These are phyloP conservation scores for Acromyrmex heyeri DNA, from an alignment of 1,140 invertebrate species.

Conservation along the genomic window DNA sequence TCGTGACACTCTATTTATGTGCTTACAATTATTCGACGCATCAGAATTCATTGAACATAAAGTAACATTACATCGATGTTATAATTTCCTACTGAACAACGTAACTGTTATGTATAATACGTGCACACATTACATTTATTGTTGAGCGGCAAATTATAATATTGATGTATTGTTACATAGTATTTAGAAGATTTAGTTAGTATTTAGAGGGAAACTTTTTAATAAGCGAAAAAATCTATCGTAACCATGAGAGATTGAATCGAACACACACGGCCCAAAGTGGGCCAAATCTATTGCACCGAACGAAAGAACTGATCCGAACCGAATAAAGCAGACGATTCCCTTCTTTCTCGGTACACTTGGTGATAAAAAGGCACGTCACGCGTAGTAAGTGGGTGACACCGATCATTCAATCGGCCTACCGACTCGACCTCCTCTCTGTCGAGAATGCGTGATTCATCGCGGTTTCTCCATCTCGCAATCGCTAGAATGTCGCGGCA, in stretches of 20 bases:
- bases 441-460: slow-evolving; percentile 8
- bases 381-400: slow-evolving; percentile 49
- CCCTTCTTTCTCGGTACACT: slow-evolving; percentile 28
- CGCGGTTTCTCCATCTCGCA: slow-evolving; percentile 11
- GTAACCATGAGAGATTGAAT: not conserved
- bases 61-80: no score
- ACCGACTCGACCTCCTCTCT: slow-evolving; percentile 34
- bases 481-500: not conserved
- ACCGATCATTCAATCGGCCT: slow-evolving; percentile 26
- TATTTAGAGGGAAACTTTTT: not conserved
- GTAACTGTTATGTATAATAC: no score
- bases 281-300: slow-evolving; percentile 17
- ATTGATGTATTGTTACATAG: no score
- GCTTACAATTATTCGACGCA: no score
- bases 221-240: not conserved
- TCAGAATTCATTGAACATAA: no score
- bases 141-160: no score
- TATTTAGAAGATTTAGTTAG: no score
- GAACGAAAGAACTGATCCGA: slow-evolving; percentile 21
- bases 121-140: no score
- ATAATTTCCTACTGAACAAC: no score
- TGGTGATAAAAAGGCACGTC: slow-evolving; percentile 16
- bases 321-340: not conserved
- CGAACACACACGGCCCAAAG: not conserved
- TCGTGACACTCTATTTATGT: no score